These are phyloP conservation scores for Hermaeophaga mercurialis DNA, from an alignment of 2,888 invertebrate genomes.

Conservation along the genomic window DNA sequence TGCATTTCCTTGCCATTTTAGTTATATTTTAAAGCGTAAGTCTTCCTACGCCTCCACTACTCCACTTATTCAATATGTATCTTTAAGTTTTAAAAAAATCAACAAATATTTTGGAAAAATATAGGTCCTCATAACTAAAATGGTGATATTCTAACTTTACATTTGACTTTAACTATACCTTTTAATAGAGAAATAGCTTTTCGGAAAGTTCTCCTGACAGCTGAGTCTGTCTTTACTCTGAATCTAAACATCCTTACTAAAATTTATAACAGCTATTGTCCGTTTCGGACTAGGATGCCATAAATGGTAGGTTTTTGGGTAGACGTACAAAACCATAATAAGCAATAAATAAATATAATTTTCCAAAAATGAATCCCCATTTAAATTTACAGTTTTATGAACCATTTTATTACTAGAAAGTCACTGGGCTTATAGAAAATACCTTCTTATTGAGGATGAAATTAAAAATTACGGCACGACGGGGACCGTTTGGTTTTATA, in stretches of 20 bases:
- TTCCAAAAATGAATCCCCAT: slow-evolving; percentile 25
- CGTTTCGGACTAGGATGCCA: slow-evolving; percentile 24
- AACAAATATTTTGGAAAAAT: too few species aligned
- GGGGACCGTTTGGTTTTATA: slow-evolving; percentile 32
- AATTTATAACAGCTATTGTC: slow-evolving; percentile 26
- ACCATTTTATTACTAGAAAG: slow-evolving; percentile 33
- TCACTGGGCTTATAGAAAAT: slow-evolving; percentile 21
- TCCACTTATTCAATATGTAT: too few species aligned
- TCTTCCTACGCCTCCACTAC: too few species aligned
- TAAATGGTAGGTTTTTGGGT: slow-evolving; percentile 25
- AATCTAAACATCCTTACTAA: slow-evolving; percentile 14
- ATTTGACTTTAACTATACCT: too few species aligned
- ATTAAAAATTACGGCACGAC: slow-evolving; percentile 26
- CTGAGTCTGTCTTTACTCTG: not conserved
- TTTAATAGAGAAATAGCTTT: too few species aligned
- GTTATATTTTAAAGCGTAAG: too few species aligned
- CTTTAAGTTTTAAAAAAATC: too few species aligned
- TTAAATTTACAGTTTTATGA: slow-evolving; percentile 10
- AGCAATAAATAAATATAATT: slow-evolving; percentile 32
- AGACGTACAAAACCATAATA: slow-evolving; percentile 28
- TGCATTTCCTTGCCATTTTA: too few species aligned
- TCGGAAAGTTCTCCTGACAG: too few species aligned
- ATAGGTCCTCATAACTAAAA: too few species aligned
- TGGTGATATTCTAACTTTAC: too few species aligned
- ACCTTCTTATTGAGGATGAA: slow-evolving; percentile 30